phyloP scores from a whole-genome alignment of 2,888 invertebrate genomes.

The Heliconius ethilla region DNA sequence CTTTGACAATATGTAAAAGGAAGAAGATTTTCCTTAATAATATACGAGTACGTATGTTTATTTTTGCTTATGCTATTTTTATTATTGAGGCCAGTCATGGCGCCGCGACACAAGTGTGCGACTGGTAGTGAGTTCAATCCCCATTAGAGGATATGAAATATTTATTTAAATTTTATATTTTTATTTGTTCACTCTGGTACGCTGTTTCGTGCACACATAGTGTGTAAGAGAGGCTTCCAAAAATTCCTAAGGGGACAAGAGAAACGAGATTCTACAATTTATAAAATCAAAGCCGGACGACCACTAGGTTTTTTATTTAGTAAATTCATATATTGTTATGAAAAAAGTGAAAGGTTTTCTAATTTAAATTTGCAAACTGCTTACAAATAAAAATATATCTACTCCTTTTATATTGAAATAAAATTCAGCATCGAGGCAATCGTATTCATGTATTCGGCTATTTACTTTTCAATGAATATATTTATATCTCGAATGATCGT shows the following conservation, averaged over 20 bases:
- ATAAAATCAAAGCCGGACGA: no score
- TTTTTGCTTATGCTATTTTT: background rate
- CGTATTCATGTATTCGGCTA: slow-evolving; percentile 32
- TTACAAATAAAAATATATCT: background rate
- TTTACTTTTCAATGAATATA: slow-evolving; percentile 40
- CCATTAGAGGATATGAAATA: no score
- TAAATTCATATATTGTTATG: background rate
- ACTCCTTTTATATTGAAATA: slow-evolving; percentile 28
- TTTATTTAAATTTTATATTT: no score
- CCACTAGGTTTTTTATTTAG: no score
- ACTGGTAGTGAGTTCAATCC: no score
- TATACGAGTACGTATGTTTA: background rate
- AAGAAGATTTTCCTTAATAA: background rate
- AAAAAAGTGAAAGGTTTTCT: background rate
- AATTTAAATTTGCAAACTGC: background rate
- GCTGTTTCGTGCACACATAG: no score
- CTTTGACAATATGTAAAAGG: background rate
- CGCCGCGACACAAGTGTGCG: no score
- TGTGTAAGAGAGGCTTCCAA: no score
- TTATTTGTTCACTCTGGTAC: no score
- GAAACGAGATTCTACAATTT: no score
- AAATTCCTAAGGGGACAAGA: no score
- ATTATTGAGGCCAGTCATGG: background rate
- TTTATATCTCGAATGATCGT: slow-evolving; percentile 15
- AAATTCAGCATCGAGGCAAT: slow-evolving; percentile 18